Evolutionary conservation across 2,113 vertebrate genomes (phyloP), one percentile per base, ranked within the genome.

Genomic region (Sialia sialis): DNA sequence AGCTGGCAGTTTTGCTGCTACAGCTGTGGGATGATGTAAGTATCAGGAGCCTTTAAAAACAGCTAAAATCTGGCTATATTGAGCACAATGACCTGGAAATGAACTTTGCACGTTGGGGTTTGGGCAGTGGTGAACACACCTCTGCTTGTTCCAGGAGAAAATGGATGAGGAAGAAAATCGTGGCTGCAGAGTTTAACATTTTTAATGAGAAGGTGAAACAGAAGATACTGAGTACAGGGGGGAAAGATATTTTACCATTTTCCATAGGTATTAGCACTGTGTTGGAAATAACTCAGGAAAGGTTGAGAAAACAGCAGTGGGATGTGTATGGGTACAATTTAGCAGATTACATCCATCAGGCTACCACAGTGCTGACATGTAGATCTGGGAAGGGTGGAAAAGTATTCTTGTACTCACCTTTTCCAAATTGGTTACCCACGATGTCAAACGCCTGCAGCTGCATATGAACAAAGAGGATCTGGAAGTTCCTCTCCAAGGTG

Each of bases 381-480:
- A 59, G 29, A 39, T 56, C 62, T 64, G 16, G 10, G 55, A 60
- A 52, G 36, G 38, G 17, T 56, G 52, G 72, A 55, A 58, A 67
- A 10, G 19, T 7, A 3, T 60, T 16, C 26, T 32, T 26, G 46
- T 30, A 80, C 97, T 96, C 93, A 99, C 99, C 98, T 97, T 96
- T 94, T 76, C 98, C 98, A 90, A 98, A 98, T 7, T 20, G 67
- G 76, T 97, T 95, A 3, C 46, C 94, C 2, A 88, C 62, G 10
- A 99, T 94, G 49, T 95, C 94, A 94, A 99, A 99, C 1, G 98
- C 99, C 93, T 99, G 99, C 11, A 99, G 96, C 74, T 98, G 97
- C 86, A 98, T 89, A 17, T 98, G 87, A 25, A 97, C 86, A 41
- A 98, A 90, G 67, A 98, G 97, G 52, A 99, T 85, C 11, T 72